Conservation (phyloP, 2,888 invertebrate genomes). For the Pachycephus smyrnensis region DNA sequence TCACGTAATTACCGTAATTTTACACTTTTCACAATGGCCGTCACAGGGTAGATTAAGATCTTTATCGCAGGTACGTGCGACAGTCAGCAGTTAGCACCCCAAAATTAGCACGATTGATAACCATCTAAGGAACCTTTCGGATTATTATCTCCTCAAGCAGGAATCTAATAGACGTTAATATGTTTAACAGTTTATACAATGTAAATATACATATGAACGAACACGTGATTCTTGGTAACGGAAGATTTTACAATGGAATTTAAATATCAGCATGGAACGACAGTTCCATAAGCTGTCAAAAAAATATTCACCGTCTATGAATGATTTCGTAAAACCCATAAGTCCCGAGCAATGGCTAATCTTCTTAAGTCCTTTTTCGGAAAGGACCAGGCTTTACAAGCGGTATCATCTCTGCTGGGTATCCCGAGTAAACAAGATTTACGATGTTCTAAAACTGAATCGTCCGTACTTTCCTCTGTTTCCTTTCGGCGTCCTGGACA, state of each 20-base stretch:
- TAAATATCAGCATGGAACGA: neutral
- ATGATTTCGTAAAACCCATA: neutral
- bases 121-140: neutral
- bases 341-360: constrained; percentile 34
- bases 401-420: constrained; percentile 25
- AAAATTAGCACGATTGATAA: neutral
- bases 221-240: neutral
- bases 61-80: neutral
- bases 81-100: neutral
- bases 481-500: neutral
- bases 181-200: neutral
- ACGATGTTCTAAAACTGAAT: constrained; percentile 23
- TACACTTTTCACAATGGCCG: neutral
- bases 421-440: constrained; percentile 36
- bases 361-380: constrained; percentile 40
- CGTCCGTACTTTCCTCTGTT: constrained; percentile 15
- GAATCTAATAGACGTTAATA: neutral
- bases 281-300: neutral
- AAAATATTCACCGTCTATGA: neutral
- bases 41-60: neutral
- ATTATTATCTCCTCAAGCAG: neutral
- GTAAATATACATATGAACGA: neutral
- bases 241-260: neutral
- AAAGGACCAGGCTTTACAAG: constrained; percentile 23
- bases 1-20: neutral